Evolutionary conservation across 2,888 invertebrate species (phyloP).

Genomic region (Dicranocentrus wangi): DNA sequence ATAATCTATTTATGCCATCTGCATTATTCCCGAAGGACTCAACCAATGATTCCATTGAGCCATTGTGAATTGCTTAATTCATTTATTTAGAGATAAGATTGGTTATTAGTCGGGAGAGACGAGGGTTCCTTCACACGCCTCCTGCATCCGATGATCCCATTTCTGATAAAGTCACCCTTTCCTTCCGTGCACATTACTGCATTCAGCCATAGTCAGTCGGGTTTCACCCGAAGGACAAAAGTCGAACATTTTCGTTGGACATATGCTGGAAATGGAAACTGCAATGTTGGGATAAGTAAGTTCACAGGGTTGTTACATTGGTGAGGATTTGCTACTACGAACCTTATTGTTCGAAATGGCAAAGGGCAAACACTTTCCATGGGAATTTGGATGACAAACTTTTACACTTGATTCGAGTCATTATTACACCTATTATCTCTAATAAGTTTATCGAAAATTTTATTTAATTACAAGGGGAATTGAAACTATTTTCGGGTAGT

Average conservation of each 20-base stretch:
- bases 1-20: slow-evolving; percentile 51
- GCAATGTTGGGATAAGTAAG: not conserved
- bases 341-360: not conserved
- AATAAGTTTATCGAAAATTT: no score
- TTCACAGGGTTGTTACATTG: not conserved
- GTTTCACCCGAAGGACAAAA: not conserved
- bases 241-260: not conserved
- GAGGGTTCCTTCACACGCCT: not conserved
- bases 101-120: not conserved
- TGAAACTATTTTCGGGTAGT: no score
- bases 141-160: slow-evolving; percentile 27
- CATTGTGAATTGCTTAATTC: slow-evolving; percentile 34
- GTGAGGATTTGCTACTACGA: not conserved
- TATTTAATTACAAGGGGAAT: no score
- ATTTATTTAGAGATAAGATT: not conserved
- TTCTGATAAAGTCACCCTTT: slow-evolving; percentile 48
- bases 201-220: no score
- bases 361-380: no score
- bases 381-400: no score
- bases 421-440: no score
- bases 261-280: not conserved
- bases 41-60: slow-evolving; percentile 3
- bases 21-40: no score
- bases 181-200: not conserved
- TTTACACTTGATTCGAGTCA: no score